Percentiles rank a stretch among this genome's conserved stretches.
Conservation (phyloP, 1,140 invertebrate genomes). For the Sycobia sp. region DNA sequence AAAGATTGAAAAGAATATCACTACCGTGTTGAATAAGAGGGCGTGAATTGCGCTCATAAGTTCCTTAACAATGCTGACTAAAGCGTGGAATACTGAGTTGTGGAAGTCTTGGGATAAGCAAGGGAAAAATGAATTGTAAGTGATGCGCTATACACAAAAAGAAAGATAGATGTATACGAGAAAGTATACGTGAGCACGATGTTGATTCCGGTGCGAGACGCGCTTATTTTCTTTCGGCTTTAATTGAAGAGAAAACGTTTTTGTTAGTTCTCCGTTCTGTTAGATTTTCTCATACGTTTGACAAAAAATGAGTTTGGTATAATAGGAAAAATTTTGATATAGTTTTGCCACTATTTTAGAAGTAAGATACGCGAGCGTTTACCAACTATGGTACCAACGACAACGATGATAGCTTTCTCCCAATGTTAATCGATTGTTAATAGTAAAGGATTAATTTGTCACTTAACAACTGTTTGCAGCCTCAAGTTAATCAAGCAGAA, state of each 20-base stretch:
- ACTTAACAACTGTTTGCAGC: conserved; percentile 61
- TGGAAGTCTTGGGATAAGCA: conserved; percentile 73
- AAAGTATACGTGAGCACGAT: too few relatives aligned
- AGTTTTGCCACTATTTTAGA: too few relatives aligned
- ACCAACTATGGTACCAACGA: too few relatives aligned
- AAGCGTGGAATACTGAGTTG: conserved; percentile 62
- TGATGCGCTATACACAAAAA: conserved; percentile 51
- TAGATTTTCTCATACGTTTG: too few relatives aligned
- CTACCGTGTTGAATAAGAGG: background rate
- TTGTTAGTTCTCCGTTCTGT: too few relatives aligned
- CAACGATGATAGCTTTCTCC: conserved; percentile 38
- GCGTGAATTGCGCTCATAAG: background rate
- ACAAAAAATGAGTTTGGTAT: too few relatives aligned
- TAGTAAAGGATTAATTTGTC: conserved; percentile 48
- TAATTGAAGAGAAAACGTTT: background rate
- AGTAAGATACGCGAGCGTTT: too few relatives aligned
- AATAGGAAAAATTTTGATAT: too few relatives aligned
- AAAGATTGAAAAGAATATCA: too few relatives aligned
- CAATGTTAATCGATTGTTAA: conserved; percentile 5
- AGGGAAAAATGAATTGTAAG: conserved; percentile 71
- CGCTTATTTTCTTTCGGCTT: background rate
- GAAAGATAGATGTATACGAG: too few relatives aligned
- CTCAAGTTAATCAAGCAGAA: conserved; percentile 60
- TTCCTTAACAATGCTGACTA: conserved; percentile 57
- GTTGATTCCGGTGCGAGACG: too few relatives aligned